Evolutionary conservation across 2,888 invertebrate genomes (phyloP), one percentile per base, ranked within the genome.

Genomic region (Drosophila yooni): DNA sequence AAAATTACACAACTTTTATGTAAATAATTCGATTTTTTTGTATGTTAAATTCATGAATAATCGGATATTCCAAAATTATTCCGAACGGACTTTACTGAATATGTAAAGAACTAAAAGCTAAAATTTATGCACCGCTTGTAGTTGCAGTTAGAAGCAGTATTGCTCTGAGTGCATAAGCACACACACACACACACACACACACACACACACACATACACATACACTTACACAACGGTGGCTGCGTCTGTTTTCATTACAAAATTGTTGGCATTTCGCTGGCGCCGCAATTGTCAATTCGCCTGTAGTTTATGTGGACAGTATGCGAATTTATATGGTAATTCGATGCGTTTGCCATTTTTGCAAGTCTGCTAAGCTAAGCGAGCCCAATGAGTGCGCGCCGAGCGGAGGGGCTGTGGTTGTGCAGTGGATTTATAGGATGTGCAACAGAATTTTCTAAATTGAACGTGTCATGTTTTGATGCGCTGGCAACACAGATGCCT

Each of bases 271-370:
- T 79, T 86, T 75, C 57, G 70, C 61, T 73, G 74, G 76, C 74
- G 79, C 83, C 83, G 62, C 86, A 86, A 86, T 88, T 83, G 90
- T 82, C 90, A 88, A 89, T 89, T 88, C 81, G 90, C 75, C 73
- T 61, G 74, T 86, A 81, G 88, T 89, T 88, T 86, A 88, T 88
- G 89, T 81, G 83, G 81, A 82, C 88, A 70, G 76, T 62, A 75
- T 72, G 76, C 65, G 79, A 89, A 89, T 87, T 87, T 87, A 87
- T 87, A 86, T 83, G 90, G 79, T 88, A 78, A 88, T 83, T 68
- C 69, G 75, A 57, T 67, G 78, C 75, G 75, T 81, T 60, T 67
- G 71, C 61, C 72, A 71, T 75, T 73, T 82, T 81, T 75, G 67
- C 61, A 74, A 68, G 75, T 76, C 64, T 21, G 18, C 54, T 38